Base-by-base conservation (phyloP, 2,113 vertebrate genomes). In the Apistogramma diplotaenia region DNA sequence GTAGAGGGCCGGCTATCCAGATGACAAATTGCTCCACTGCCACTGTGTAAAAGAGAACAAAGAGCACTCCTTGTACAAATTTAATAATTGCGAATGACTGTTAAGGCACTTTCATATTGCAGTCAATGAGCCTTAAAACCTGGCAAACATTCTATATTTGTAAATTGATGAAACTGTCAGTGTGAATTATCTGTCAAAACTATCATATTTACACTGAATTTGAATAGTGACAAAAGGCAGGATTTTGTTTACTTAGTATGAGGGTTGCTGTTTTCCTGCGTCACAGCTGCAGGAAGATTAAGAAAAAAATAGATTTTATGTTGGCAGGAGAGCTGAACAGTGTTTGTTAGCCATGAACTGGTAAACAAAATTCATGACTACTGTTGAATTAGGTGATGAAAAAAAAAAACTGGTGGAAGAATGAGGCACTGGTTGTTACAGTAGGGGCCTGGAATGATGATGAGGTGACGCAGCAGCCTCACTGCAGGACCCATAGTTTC, bases 401-500 rank as follows among this genome's bases (percentile, higher is more conserved):
- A 86, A 70, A 33, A 70, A 33, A 35, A 40, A 43, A 6, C 27
- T 37, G 23, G 15, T 10, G 37, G 35, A 12, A 29, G 40, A 75
- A 23, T 31, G 23, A 43, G 37, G 27, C 19, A 7, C 31, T 56
- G 80, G 67, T 53, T 33, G 9, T 1, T 8, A 27, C 7, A 9
- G 21, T 40, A 13, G 43, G 61, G 73, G 54, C 78, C 19, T 80
- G 43, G 57, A 81, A 62, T 81, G 80, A 87, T 13, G 65, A 71
- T 8, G 33, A 51, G 27, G 3, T 86, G 80, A 89, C 43, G 70
- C 76, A 90, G 79, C 49, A 85, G 18, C 74, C 59, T 82, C 87
- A 79, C 83, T 86, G 81, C 74, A 65, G 60, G 71, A 79, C 33
- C 43, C 23, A 6, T 74, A 2, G 29, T 81, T 87, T 83, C 81